These are phyloP conservation scores for Dolichotis patagonum DNA, from an alignment of 2,113 vertebrate genomes.

Conservation along the genomic window DNA sequence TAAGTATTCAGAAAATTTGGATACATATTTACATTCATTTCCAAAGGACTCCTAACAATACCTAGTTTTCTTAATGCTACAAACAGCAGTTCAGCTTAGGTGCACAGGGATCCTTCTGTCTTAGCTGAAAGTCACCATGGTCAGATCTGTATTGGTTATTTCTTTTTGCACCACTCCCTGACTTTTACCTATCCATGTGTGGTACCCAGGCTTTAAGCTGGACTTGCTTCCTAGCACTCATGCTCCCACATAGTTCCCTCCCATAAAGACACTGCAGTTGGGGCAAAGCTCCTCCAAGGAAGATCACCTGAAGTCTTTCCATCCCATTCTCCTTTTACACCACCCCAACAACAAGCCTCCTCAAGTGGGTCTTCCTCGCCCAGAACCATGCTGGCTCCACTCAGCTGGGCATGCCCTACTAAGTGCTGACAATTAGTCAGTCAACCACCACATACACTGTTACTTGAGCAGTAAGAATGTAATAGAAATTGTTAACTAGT, in stretches of 20 bases:
- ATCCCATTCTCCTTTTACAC: neutral
- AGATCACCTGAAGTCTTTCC: neutral
- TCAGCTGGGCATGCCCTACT: neutral
- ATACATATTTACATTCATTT: constrained; percentile 36
- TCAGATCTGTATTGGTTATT: neutral
- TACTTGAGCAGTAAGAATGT: neutral
- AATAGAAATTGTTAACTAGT: neutral
- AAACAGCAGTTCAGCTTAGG: neutral
- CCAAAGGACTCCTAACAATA: neutral
- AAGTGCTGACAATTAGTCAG: neutral
- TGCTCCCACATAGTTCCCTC: neutral
- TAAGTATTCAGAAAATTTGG: constrained; percentile 9
- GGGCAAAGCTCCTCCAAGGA: neutral
- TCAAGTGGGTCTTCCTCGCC: neutral
- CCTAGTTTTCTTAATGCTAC: neutral
- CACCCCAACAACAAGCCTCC: neutral
- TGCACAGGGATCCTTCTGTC: neutral
- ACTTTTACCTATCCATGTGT: neutral
- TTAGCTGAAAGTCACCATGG: neutral
- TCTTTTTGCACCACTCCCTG: neutral
- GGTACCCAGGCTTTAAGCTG: neutral
- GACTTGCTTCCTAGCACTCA: neutral
- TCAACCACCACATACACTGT: neutral
- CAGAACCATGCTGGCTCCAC: neutral
- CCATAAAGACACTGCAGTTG: neutral